These are phyloP conservation scores for Chondrilla cf. caribensis DNA, from an alignment of 37 sponge, comb jelly and placozoan genomes.

Conservation along the genomic window DNA sequence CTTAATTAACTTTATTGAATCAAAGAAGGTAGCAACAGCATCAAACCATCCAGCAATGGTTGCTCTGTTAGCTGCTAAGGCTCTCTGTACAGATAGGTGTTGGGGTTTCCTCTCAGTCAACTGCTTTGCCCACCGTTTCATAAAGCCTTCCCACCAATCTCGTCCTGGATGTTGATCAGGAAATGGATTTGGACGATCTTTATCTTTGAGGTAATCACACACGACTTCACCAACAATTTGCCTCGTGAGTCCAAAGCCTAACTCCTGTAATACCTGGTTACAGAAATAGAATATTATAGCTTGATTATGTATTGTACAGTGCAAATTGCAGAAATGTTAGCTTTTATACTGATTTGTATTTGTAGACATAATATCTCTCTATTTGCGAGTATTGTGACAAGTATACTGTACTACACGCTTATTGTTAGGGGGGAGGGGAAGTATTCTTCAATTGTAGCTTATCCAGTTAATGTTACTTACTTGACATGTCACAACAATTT, in stretches of 20 bases:
- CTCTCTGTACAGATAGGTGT: slow-evolving; percentile 4
- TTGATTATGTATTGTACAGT: no score
- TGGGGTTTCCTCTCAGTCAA: slow-evolving; percentile 8
- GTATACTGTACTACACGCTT: no score
- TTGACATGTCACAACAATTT: no score
- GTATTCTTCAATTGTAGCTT: no score
- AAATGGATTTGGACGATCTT: not conserved
- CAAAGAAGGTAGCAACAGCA: not conserved
- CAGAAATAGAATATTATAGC: no score
- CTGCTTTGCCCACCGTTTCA: not conserved
- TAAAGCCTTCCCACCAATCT: slow-evolving; percentile 7
- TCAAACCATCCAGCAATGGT: not conserved
- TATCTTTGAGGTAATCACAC: not conserved
- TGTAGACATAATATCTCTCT: no score
- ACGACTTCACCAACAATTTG: not conserved
- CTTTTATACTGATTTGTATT: no score
- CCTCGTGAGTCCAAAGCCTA: slow-evolving; percentile 32
- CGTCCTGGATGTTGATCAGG: not conserved
- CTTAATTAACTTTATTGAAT: not conserved
- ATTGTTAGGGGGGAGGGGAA: no score
- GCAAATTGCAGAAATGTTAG: no score
- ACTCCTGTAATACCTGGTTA: slow-evolving; percentile 39
- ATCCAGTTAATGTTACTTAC: no score
- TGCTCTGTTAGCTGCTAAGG: not conserved
- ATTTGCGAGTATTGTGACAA: no score